Conservation (phyloP, 2,888 invertebrate genomes). For the Hirudinaria manillensis region DNA sequence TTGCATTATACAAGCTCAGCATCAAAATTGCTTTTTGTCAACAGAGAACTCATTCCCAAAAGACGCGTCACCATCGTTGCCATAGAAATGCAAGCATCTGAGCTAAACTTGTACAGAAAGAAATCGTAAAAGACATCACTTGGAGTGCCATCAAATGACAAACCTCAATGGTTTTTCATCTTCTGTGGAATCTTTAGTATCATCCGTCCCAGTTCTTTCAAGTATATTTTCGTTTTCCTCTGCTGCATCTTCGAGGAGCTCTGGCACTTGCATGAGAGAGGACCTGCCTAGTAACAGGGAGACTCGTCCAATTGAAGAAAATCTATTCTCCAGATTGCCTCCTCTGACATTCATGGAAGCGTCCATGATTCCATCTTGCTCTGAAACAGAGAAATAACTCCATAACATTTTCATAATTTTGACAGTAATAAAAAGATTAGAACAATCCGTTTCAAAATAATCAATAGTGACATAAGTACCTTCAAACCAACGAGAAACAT, state of each 20-base stretch:
- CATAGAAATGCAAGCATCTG: too few relatives aligned
- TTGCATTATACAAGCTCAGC: not conserved
- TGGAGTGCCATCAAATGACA: too few relatives aligned
- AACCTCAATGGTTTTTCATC: too few relatives aligned
- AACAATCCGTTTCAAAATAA: not conserved
- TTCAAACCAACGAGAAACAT: slow-evolving; percentile 16
- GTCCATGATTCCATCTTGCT: not conserved
- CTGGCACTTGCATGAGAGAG: not conserved
- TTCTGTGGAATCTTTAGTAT: too few relatives aligned
- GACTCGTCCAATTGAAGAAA: not conserved
- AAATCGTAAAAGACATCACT: too few relatives aligned
- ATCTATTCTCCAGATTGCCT: not conserved
- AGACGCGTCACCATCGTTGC: too few relatives aligned
- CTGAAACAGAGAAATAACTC: too few relatives aligned
- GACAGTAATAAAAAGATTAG: not conserved
- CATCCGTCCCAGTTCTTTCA: too few relatives aligned
- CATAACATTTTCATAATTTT: not conserved
- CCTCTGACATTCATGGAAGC: not conserved
- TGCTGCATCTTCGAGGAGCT: not conserved
- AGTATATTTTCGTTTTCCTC: not conserved
- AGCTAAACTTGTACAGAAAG: too few relatives aligned
- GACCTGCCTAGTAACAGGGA: not conserved
- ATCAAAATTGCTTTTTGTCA: too few relatives aligned
- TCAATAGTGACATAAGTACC: not conserved
- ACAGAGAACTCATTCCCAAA: too few relatives aligned